Evolutionary conservation across 2,113 vertebrate species (phyloP), one percentile per base, ranked within the genome.

Genomic region (Aspidoscelis tigris): DNA sequence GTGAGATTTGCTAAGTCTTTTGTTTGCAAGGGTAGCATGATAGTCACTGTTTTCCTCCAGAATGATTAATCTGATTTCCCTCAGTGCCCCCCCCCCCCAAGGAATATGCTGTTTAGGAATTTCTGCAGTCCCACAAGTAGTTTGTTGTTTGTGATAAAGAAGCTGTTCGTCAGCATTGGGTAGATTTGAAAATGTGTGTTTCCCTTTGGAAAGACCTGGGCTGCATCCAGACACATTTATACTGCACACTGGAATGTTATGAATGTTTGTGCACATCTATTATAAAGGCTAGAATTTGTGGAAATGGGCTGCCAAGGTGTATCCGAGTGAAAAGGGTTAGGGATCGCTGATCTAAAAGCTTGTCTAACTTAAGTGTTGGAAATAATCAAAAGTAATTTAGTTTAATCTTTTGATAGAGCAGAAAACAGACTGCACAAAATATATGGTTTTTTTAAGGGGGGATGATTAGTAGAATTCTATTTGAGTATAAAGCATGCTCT

Each of bases 81-180:
- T 77, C 82, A 58, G 80, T 50, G 86, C 58, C 26, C 50, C 43
- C 7, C 7, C 33, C 33, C 33, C 33, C 33, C 1, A 33, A 33
- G 33, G 33, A 33, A 33, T 33, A 33, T 50, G 55, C 26, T 21
- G 70, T 83, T 72, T 10, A 4, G 9, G 80, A 41, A 82, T 24
- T 70, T 70, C 16, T 68, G 65, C 14, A 26, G n/a, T 44, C 20
- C 47, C 21, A 12, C 81, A 73, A 50, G 86, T 78, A 82, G 58
- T 82, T 86, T 72, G 73, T 7, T 5, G 12, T 14, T 26, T 21
- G 7, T 74, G 66, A 33, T 77, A 86, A 81, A 78, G 69, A 55
- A 2, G 18, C 65, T 84, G 69, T 86, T 84, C 50, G 84, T 82
- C 50, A 86, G 78, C 43, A 64, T 78, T 16, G 82, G 75, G 74